Evolutionary conservation across 2,113 vertebrate species (phyloP).

Genomic region (Psephotus haematonotus): DNA sequence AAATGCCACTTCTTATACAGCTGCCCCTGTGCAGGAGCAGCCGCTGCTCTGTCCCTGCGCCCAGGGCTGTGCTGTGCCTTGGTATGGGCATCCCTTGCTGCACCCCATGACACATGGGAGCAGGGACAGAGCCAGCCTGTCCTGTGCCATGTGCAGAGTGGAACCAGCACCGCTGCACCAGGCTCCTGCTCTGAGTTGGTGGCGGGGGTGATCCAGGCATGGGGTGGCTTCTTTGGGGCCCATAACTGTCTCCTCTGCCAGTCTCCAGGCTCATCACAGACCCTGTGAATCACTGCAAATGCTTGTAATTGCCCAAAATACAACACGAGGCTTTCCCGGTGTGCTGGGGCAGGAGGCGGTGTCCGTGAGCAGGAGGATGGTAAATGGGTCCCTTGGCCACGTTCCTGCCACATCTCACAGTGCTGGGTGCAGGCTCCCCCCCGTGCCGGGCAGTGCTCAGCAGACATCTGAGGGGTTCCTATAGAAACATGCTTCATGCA

Average conservation of each 20-base stretch:
- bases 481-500: not conserved
- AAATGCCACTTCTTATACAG: not conserved
- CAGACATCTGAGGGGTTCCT: not conserved
- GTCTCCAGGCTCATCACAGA: not conserved
- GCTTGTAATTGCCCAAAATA: not conserved
- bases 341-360: not conserved
- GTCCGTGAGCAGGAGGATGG: not conserved
- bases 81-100: not conserved
- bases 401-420: accelerated
- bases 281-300: not conserved
- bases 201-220: not conserved
- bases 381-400: accelerated
- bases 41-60: not conserved
- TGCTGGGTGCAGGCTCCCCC: not conserved
- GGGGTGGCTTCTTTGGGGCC: not conserved
- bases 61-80: not conserved
- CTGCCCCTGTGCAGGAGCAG: not conserved
- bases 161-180: accelerated
- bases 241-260: not conserved
- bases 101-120: not conserved
- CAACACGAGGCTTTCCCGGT: accelerated
- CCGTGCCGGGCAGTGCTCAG: not conserved
- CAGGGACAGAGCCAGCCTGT: not conserved
- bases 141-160: accelerated
- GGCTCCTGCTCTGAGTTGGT: accelerated